These are phyloP conservation scores for human (Homo sapiens) DNA, from an alignment of 2,113 vertebrate species.

Conservation along the genomic window GRCh38 chr3:53288001-53288500, in stretches of 20 bases:
- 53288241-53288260: slow-evolving; percentile 79
- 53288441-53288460: background rate
- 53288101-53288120: slow-evolving; percentile 88
- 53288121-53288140: slow-evolving; percentile 82
- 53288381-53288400: background rate
- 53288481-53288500: background rate
- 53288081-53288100: slow-evolving; percentile 94
- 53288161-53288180: slow-evolving; percentile 83
- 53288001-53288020: background rate
- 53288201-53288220: slow-evolving; percentile 94
- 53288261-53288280: slow-evolving; percentile 85
- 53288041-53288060: background rate
- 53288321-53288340: background rate
- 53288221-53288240: slow-evolving; percentile 93
- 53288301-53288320: background rate
- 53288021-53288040: background rate
- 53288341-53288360: background rate
- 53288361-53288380: background rate
- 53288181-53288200: slow-evolving; percentile 84
- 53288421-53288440: background rate
- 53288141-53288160: slow-evolving; percentile 81
- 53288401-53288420: background rate
- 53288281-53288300: slow-evolving; percentile 78
- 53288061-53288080: slow-evolving; percentile 97
- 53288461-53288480: background rate